Evolutionary conservation across 2,797 vertebrate genomes (phyloP), one percentile per base, ranked within the genome.

Genomic region (Harpagifer antarcticus): DNA sequence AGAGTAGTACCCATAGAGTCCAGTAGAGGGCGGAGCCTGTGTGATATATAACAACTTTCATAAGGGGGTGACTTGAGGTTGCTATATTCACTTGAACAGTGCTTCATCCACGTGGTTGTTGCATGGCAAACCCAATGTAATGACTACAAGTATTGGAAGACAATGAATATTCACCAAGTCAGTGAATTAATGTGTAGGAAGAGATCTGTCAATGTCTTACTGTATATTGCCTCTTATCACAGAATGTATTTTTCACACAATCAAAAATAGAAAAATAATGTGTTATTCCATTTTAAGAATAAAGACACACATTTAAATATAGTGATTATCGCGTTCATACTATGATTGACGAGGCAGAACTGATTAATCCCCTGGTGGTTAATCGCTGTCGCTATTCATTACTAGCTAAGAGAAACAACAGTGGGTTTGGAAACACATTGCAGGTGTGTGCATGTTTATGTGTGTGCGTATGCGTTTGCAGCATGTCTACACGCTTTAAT

Each of bases 361-460:
- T 45, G 27, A 72, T 63, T 43, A 62, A 55, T 74, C 23, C 27
- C n/a, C 64, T 20, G 23, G 57, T 19, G 23, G 50, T 16, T 72
- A 73, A 82, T 78, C 31, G 19, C 27, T 16, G 11, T 55, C 40
- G 33, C 64, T 73, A 64, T 43, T 65, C 45, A 72, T 59, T 43
- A 47, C 20, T 17, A 13, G n/a, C 45, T 54, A 16, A 68, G 19
- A 53, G 42, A 66, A 60, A 57, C 45, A 67, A 23, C 1, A 43
- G 13, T 37, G 23, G 33, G 50, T 76, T 57, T 56, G 13, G 15
- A 49, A 44, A 19, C 31, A 60, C 53, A 54, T 12, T 64, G 33
- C 54, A 68, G 48, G 52, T 57, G 31, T 33, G 17, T 50, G 52
- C 62, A 48, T 49, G 52, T 37, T 23, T 49, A 48, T 27, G 14